These are phyloP conservation scores for Temnopleurus reevesii DNA, from an alignment of 53 echinoderm and acorn worm species.

Conservation along the genomic window DNA sequence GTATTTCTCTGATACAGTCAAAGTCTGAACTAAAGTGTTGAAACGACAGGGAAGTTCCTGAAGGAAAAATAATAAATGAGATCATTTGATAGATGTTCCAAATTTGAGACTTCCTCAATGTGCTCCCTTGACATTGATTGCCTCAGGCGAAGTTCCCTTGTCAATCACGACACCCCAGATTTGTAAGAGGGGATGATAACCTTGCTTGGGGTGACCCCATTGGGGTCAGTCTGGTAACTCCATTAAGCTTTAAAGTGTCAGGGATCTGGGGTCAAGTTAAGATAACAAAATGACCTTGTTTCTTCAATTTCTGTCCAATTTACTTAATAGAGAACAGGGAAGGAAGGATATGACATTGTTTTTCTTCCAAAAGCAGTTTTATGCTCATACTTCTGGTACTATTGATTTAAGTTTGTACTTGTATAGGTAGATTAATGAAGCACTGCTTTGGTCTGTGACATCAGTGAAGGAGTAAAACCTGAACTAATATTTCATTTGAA, in stretches of 20 bases:
- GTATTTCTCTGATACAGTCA: no score
- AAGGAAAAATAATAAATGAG: neutral
- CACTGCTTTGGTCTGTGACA: no score
- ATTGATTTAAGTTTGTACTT: no score
- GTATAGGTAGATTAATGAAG: no score
- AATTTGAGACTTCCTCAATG: neutral
- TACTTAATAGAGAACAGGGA: neutral
- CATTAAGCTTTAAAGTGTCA: neutral
- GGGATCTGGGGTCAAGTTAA: neutral
- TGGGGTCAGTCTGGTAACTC: slow-evolving; percentile 21
- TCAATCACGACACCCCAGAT: neutral
- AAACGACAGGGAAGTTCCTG: slow-evolving; percentile 1
- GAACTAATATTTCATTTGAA: no score
- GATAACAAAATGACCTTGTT: slow-evolving; percentile 19
- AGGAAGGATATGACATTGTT: neutral
- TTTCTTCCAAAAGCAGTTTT: no score
- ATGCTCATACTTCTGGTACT: neutral
- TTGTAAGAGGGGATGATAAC: no score
- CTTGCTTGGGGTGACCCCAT: neutral
- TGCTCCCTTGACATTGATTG: neutral
- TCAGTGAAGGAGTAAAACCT: no score
- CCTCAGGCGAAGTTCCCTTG: neutral
- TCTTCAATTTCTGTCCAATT: no score
- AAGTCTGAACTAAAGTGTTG: no score
- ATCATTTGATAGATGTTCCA: neutral